These are phyloP conservation scores for Parascotia fuliginaria DNA, from an alignment of 2,888 invertebrate genomes.

Conservation along the genomic window DNA sequence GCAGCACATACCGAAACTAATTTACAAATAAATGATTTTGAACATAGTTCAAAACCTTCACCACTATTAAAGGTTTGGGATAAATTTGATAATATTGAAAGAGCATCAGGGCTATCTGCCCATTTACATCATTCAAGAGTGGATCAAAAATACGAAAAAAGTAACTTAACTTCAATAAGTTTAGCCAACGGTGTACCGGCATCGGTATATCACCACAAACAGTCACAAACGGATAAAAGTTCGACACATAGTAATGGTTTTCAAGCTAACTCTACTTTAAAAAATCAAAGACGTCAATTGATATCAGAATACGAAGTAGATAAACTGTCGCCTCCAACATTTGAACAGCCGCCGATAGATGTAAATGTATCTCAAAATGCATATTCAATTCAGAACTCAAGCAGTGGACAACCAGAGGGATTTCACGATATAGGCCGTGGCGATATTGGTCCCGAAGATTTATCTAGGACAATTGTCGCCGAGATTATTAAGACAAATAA, in stretches of 20 bases:
- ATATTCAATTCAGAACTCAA: neutral
- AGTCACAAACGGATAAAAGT: neutral
- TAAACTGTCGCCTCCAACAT: no score
- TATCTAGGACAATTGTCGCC: no score
- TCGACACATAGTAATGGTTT: neutral
- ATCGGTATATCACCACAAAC: neutral
- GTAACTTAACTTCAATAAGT: neutral
- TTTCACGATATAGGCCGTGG: constrained; percentile 47
- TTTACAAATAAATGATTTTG: constrained; percentile 12
- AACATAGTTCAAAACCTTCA: constrained; percentile 12
- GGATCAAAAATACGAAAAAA: neutral
- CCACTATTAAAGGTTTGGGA: constrained; percentile 47
- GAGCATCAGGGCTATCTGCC: constrained; percentile 25
- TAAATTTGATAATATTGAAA: constrained; percentile 46
- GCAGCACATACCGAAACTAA: constrained; percentile 17
- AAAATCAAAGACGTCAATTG: neutral
- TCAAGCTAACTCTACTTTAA: neutral
- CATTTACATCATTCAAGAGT: neutral
- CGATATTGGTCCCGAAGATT: constrained; percentile 51
- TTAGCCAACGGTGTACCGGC: neutral
- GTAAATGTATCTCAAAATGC: neutral
- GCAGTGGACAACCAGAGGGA: constrained; percentile 16
- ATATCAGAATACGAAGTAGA: neutral
- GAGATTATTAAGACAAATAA: no score
- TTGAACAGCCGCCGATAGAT: no score